phyloP scores from a whole-genome alignment of 2,888 invertebrate species.

The Ariolimax columbianus region DNA sequence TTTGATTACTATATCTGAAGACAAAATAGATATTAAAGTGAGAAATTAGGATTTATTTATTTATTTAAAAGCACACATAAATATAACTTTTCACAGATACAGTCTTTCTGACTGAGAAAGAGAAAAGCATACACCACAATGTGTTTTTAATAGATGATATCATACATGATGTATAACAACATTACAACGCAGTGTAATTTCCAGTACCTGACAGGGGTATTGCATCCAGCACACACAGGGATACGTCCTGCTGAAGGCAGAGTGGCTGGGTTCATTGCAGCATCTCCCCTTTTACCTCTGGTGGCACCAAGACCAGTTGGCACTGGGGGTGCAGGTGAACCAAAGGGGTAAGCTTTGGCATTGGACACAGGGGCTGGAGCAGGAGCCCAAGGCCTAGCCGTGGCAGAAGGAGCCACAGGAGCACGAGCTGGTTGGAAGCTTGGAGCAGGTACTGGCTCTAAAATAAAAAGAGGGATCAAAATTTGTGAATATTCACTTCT shows the following conservation, averaged over 20 bases:
- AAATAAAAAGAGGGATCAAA: neutral
- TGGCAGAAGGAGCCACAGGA: slow-evolving; percentile 64
- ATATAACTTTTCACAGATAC: no score
- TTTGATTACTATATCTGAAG: no score
- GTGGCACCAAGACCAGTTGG: slow-evolving; percentile 70
- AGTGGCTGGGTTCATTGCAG: slow-evolving; percentile 64
- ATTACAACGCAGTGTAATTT: neutral
- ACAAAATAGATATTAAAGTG: no score
- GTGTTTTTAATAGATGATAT: no score
- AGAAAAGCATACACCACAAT: no score
- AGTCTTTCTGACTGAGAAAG: no score
- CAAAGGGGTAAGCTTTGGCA: slow-evolving; percentile 56
- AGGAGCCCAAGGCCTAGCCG: slow-evolving; percentile 60
- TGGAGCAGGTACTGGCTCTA: slow-evolving; percentile 27
- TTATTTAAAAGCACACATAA: no score
- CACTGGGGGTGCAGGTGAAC: slow-evolving; percentile 59
- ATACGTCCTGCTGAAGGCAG: slow-evolving; percentile 57
- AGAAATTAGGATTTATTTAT: no score
- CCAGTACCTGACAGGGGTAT: slow-evolving; percentile 67
- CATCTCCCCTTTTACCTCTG: slow-evolving; percentile 71
- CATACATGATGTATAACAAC: neutral
- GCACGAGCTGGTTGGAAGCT: slow-evolving; percentile 40
- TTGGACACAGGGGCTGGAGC: slow-evolving; percentile 60
- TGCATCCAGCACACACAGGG: slow-evolving; percentile 70
- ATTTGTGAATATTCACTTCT: neutral